phyloP scores from a whole-genome alignment of 2,888 invertebrate genomes.

The Lottia scabra region DNA sequence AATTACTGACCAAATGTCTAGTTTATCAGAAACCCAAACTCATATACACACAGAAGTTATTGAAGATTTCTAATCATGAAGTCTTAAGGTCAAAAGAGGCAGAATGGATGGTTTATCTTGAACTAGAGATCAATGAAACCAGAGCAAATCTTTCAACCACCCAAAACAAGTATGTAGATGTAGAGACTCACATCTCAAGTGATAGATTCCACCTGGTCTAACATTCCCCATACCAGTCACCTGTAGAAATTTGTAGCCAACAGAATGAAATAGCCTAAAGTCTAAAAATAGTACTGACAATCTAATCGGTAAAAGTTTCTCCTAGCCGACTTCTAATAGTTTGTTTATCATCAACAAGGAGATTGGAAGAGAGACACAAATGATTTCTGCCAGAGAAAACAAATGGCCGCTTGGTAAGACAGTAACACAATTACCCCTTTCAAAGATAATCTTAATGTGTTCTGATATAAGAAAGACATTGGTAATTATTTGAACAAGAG shows the following conservation, averaged over 20 bases:
- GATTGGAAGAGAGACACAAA: conserved; percentile 1
- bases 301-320: too few relatives aligned
- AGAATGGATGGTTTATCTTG: neutral
- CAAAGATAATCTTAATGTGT: neutral
- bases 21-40: neutral
- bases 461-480: conserved; percentile 4
- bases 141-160: neutral
- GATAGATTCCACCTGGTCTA: neutral
- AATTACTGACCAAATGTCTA: conserved; percentile 4
- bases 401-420: neutral
- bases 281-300: too few relatives aligned
- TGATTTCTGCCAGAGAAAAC: neutral
- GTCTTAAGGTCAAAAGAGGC: neutral
- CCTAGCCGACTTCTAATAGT: neutral
- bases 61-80: neutral
- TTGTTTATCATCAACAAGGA: conserved; percentile 2
- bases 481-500: neutral
- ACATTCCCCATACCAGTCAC: too few relatives aligned
- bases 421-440: neutral
- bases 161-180: neutral
- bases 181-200: neutral
- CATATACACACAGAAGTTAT: neutral
- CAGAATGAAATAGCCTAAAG: too few relatives aligned
- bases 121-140: neutral
- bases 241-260: too few relatives aligned